Evolutionary conservation across 2,888 invertebrate species (phyloP), one percentile per base, ranked within the genome.

Genomic region (Cyrtodaria siliqua): DNA sequence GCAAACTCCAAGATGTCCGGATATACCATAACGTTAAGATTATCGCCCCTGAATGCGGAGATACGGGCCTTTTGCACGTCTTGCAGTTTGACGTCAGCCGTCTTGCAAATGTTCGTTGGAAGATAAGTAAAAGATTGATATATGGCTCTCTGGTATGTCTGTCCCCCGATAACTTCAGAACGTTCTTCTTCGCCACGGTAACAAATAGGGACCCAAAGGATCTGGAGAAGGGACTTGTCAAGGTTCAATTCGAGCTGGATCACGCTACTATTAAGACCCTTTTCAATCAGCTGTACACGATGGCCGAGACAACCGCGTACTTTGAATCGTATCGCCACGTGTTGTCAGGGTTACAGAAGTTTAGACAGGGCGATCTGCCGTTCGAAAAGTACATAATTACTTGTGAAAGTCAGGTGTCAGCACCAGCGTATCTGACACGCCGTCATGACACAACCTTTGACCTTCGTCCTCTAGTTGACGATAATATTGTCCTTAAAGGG

Each of bases 321-420:
- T 97, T 97, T 89, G 97, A 97, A 89, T 96, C 97, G 0, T 97
- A 97, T 89, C 94, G 95, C 79, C 95, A 96, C 87, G 96, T 96
- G 0, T 93, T 96, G 61, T 94, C 94, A 79, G 96, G 95, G 14
- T 90, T 97, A 18, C 95, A 96, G 87, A 92, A 92, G 0, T 94
- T 95, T 60, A 92, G 93, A 47, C 42, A 71, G 18, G 73, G 69
- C 0, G 76, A 85, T 6, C 59, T 89, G n/a, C 86, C 87, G 1
- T 87, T 89, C 61, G 67, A 83, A 56, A 70, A 69, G 27, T 82
- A 87, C 56, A 77, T 89, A 16, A 75, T 87, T 2, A 29, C 69
- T 6, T 84, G 86, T 60, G 60, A 82, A 26, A 71, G 50, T 14
- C 33, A 83, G 3, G 77, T 87, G 1, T 23, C 56, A 1, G 64